Evolutionary conservation across 1,140 invertebrate genomes (phyloP).

Genomic region (Delia radicum): DNA sequence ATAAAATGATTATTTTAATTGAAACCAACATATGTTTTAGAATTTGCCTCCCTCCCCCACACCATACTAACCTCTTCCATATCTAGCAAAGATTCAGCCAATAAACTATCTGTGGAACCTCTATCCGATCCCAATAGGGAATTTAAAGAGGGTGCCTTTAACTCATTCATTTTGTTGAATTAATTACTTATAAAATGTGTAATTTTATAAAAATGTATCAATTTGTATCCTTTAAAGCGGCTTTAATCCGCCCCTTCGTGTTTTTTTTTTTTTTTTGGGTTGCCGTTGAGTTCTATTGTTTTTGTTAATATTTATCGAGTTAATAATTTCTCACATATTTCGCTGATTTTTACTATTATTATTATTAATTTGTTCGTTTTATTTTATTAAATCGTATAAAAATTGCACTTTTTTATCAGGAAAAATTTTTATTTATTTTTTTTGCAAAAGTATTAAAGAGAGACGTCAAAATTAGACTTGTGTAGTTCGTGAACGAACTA

Average conservation of each 20-base stretch:
- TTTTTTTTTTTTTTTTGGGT: neutral
- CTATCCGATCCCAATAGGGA: conserved; percentile 66
- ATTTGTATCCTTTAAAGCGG: conserved; percentile 1
- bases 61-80: conserved; percentile 65
- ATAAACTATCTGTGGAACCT: conserved; percentile 66
- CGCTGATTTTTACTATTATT: neutral
- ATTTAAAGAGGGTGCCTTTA: conserved; percentile 61
- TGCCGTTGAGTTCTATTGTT: neutral
- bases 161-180: conserved; percentile 56
- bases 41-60: neutral
- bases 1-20: too few relatives aligned
- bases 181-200: neutral
- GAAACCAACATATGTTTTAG: neutral
- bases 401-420: neutral
- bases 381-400: too few relatives aligned
- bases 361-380: neutral
- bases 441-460: neutral
- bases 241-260: conserved; percentile 10
- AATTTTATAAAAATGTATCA: neutral
- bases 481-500: too few relatives aligned
- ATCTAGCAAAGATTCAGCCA: conserved; percentile 61
- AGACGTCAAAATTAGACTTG: neutral
- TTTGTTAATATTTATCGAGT: neutral
- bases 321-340: neutral
- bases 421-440: neutral